Evolutionary conservation across 2,888 invertebrate genomes (phyloP).

Genomic region (Schrankia costaestrigalis): DNA sequence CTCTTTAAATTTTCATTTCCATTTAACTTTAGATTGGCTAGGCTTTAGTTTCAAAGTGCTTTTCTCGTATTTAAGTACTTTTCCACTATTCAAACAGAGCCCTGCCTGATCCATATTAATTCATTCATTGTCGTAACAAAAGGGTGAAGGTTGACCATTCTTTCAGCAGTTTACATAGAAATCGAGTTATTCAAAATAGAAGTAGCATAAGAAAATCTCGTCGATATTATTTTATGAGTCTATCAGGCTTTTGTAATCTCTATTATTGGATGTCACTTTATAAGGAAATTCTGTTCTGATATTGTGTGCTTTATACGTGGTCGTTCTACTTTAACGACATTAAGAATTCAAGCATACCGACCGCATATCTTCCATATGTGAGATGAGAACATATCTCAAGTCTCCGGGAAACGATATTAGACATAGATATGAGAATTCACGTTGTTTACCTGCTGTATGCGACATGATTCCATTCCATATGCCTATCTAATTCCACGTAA

Average conservation of each 20-base stretch:
- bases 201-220: no score
- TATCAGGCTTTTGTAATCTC: no score
- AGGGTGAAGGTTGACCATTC: slow-evolving; percentile 8
- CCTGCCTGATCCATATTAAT: slow-evolving; percentile 17
- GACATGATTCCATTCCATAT: slow-evolving; percentile 8
- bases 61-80: slow-evolving; percentile 15
- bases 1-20: no score
- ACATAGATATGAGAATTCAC: slow-evolving; percentile 11
- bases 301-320: no score
- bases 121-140: slow-evolving; percentile 13
- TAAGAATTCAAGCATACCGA: slow-evolving; percentile 10
- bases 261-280: no score
- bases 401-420: slow-evolving; percentile 20
- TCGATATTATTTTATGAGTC: no score
- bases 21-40: no score
- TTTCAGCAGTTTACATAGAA: slow-evolving; percentile 11
- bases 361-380: slow-evolving; percentile 5
- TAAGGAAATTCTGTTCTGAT: no score
- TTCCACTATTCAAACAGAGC: slow-evolving; percentile 21
- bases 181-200: slow-evolving; percentile 8
- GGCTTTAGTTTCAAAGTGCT: no score
- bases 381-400: slow-evolving; percentile 14
- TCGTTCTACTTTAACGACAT: slow-evolving; percentile 1
- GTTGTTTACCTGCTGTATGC: slow-evolving; percentile 17
- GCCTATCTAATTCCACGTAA: slow-evolving; percentile 10